Percentiles rank a stretch among this genome's conserved stretches.
Evolutionary conservation across 2,113 vertebrate genomes (phyloP).

Genomic region (Fregetta grallaria): DNA sequence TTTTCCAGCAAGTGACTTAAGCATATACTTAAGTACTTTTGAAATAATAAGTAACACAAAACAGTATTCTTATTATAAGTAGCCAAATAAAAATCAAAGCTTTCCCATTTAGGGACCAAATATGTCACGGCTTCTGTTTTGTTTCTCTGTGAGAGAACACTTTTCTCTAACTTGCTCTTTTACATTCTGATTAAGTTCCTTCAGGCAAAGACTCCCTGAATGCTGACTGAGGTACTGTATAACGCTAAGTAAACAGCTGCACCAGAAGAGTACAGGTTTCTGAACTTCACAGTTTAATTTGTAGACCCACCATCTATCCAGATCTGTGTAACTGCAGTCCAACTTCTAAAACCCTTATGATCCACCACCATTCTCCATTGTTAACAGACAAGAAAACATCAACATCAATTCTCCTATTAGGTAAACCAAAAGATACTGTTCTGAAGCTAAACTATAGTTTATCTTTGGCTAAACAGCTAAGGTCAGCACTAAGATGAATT

Average conservation of each 20-base stretch:
- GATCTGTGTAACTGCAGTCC: background rate
- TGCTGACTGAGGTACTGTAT: background rate
- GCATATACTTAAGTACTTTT: background rate
- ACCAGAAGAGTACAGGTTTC: background rate
- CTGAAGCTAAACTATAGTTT: background rate
- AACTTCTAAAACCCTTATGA: background rate
- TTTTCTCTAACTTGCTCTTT: background rate
- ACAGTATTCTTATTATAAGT: background rate
- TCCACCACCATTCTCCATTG: background rate
- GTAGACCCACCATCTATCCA: background rate
- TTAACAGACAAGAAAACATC: background rate
- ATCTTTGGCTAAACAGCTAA: background rate
- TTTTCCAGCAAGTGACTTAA: background rate
- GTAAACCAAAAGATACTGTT: background rate
- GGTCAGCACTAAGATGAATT: background rate
- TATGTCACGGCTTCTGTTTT: background rate
- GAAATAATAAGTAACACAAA: background rate
- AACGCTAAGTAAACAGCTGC: background rate
- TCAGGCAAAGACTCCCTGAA: background rate
- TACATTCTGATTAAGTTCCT: background rate
- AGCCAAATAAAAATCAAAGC: background rate
- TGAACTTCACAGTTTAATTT: background rate
- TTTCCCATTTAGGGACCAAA: background rate
- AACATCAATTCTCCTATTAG: background rate
- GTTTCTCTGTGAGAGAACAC: background rate